Conservation (phyloP, 1,140 invertebrate species). For the Dolichoris vasculosae region DNA sequence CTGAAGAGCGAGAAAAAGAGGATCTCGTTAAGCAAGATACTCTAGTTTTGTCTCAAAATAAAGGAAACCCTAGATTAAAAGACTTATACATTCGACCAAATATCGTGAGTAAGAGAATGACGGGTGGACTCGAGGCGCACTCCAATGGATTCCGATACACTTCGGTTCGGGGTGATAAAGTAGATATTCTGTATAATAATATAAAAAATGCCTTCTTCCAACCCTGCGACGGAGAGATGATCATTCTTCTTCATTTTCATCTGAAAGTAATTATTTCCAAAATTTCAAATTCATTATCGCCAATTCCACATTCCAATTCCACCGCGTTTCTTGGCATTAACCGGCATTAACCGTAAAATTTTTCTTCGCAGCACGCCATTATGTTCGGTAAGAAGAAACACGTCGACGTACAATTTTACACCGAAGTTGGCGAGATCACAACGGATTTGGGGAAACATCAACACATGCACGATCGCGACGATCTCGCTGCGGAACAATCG, state of each 20-base stretch:
- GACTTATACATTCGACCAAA: constrained; percentile 99
- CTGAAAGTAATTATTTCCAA: constrained; percentile 93
- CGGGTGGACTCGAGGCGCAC: constrained; percentile 93
- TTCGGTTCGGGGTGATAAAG: constrained; percentile 98
- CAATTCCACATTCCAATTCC: too few relatives aligned
- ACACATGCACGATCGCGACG: constrained; percentile 99
- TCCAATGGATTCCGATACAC: constrained; percentile 98
- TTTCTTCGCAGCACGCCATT: constrained; percentile 89
- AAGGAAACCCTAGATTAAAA: constrained; percentile 98
- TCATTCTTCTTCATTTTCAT: constrained; percentile 99
- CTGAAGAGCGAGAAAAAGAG: constrained; percentile 98
- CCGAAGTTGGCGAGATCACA: constrained; percentile 99
- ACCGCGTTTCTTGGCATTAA: too few relatives aligned
- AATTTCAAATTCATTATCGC: too few relatives aligned
- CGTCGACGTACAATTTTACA: constrained; percentile 99
- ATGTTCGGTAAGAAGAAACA: constrained; percentile 99
- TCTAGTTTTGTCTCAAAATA: constrained; percentile 94
- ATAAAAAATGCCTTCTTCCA: constrained; percentile 99
- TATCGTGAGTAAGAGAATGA: constrained; percentile 98
- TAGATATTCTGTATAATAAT: constrained; percentile 99
- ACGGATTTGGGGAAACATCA: constrained; percentile 99
- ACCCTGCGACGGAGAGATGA: constrained; percentile 99
- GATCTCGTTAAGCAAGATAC: constrained; percentile 99
- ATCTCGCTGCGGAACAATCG: constrained; percentile 98
- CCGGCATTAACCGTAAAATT: constrained; percentile 21